A percentile compares a stretch with the other conserved stretches of the same genome.
Evolutionary conservation across 2,888 invertebrate genomes (phyloP).

Genomic region (Tachina fera): DNA sequence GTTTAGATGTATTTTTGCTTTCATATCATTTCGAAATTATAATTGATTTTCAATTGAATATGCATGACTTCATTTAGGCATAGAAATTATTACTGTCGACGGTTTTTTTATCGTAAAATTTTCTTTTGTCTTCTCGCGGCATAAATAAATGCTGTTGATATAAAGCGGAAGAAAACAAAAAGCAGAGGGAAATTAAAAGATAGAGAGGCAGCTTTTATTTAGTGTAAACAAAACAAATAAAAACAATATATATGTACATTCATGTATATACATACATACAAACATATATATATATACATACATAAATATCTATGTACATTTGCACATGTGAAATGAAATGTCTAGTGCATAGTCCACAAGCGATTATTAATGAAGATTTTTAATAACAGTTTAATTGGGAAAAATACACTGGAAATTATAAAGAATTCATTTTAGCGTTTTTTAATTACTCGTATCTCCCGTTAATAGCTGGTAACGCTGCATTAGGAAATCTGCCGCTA

Average conservation of each 20-base stretch:
- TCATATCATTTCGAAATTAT: constrained; percentile 37
- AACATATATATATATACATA: too few relatives aligned
- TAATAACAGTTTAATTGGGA: too few relatives aligned
- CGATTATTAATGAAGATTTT: too few relatives aligned
- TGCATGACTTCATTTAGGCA: constrained; percentile 80
- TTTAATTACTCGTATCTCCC: not conserved
- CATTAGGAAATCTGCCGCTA: not conserved
- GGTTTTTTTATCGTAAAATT: not conserved
- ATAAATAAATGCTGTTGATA: not conserved
- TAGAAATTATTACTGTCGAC: constrained; percentile 63
- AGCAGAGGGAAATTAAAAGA: not conserved
- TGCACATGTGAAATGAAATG: too few relatives aligned
- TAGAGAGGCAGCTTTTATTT: not conserved
- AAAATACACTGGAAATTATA: too few relatives aligned
- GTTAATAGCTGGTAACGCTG: not conserved
- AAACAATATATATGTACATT: too few relatives aligned
- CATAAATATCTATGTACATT: too few relatives aligned
- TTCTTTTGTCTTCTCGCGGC: constrained; percentile 26
- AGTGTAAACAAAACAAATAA: not conserved
- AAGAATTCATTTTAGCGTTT: not conserved
- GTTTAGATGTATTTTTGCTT: not conserved
- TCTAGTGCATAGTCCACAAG: too few relatives aligned
- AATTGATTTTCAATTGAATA: constrained; percentile 77
- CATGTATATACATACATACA: too few relatives aligned
- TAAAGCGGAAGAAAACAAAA: not conserved